Conservation (phyloP, 2,888 invertebrate species). For the Drosophila acutilabella region DNA sequence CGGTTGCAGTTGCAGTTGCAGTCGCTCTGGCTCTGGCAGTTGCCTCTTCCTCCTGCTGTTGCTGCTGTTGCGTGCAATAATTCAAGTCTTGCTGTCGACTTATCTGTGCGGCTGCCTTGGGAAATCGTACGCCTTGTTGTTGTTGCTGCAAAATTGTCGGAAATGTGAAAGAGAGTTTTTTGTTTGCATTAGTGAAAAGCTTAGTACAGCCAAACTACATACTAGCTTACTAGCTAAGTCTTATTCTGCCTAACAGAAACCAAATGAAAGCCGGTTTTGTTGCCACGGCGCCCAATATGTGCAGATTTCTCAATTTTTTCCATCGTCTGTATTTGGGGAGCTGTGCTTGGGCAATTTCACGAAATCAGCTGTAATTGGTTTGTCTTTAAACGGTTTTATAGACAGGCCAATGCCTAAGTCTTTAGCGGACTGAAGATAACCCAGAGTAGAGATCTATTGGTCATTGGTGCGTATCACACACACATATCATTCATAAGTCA, state of each 20-base stretch:
- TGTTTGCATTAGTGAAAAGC: conserved; percentile 58
- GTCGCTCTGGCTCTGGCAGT: conserved; percentile 20
- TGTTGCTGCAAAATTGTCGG: conserved; percentile 69
- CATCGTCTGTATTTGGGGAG: not conserved
- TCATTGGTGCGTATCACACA: conserved; percentile 64
- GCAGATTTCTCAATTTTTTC: conserved; percentile 44
- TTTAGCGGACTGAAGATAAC: conserved; percentile 25
- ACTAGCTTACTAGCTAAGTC: not conserved
- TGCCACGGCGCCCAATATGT: not conserved
- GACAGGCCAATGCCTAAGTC: conserved; percentile 33
- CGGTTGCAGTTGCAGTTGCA: conserved; percentile 57
- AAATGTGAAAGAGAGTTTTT: conserved; percentile 51
- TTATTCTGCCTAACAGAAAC: conserved; percentile 3
- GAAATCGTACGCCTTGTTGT: conserved; percentile 75
- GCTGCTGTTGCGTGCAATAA: conserved; percentile 78
- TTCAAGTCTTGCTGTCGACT: conserved; percentile 83
- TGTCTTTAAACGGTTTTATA: conserved; percentile 13
- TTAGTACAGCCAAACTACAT: conserved; percentile 2
- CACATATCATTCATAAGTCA: conserved; percentile 74
- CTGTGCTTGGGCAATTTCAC: conserved; percentile 15
- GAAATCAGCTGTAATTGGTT: conserved; percentile 17
- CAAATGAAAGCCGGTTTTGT: not conserved
- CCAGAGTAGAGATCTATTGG: conserved; percentile 38
- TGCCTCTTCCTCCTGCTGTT: conserved; percentile 33
- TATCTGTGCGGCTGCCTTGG: conserved; percentile 78